Conservation (phyloP, 1,140 invertebrate species). For the Zeugodacus cucurbitae region DNA sequence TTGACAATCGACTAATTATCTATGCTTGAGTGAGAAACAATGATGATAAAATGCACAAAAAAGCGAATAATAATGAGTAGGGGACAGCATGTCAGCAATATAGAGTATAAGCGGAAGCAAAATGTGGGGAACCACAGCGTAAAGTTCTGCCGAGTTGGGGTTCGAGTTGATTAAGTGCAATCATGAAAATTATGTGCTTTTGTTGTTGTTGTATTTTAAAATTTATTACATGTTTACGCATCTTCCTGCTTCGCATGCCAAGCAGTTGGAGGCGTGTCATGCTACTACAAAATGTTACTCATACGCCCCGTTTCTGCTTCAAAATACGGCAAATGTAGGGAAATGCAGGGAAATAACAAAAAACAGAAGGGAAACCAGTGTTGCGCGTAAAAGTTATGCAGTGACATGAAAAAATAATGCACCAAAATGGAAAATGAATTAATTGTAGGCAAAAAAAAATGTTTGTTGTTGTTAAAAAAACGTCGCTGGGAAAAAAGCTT, state of each 20-base stretch:
- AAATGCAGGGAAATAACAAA: neutral
- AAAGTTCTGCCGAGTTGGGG: neutral
- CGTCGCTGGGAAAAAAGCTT: no score
- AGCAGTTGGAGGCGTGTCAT: neutral
- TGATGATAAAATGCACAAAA: neutral
- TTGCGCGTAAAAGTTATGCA: neutral
- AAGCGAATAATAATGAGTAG: neutral
- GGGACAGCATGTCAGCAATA: neutral
- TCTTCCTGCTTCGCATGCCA: neutral
- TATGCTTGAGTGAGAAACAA: constrained; percentile 35
- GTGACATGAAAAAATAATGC: neutral
- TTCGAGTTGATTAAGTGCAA: neutral
- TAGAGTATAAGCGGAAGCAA: neutral
- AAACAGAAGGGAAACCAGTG: neutral
- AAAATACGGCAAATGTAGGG: neutral
- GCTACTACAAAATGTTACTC: neutral
- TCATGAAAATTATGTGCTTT: neutral
- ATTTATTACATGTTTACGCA: neutral
- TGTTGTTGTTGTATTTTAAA: neutral
- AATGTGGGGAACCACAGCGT: neutral
- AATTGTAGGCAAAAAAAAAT: neutral
- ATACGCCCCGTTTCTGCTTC: neutral
- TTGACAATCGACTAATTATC: constrained; percentile 29
- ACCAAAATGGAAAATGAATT: neutral
- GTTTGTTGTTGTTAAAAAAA: no score